phyloP scores from a whole-genome alignment of 1,140 invertebrate genomes.

The Oreohelix idahoensis region DNA sequence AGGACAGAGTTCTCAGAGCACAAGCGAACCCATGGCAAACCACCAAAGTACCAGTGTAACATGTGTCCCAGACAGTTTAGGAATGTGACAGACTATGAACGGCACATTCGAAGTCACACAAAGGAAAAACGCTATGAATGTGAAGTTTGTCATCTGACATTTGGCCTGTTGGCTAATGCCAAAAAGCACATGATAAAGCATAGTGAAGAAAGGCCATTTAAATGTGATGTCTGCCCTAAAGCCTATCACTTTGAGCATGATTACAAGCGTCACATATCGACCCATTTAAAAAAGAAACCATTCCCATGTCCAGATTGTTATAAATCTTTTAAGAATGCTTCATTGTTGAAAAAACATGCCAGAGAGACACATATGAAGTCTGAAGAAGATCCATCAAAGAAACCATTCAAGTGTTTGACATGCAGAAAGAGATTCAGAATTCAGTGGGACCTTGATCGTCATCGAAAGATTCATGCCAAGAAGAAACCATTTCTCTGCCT shows the following conservation, averaged over 20 bases:
- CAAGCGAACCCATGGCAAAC: slow-evolving; percentile 15
- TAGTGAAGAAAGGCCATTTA: slow-evolving; percentile 29
- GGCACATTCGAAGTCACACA: slow-evolving; percentile 25
- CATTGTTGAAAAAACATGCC: slow-evolving; percentile 22
- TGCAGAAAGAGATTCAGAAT: slow-evolving; percentile 32
- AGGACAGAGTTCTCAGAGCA: slow-evolving; percentile 32
- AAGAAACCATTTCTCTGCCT: slow-evolving; percentile 24
- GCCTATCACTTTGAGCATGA: slow-evolving; percentile 36
- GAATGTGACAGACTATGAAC: slow-evolving; percentile 32
- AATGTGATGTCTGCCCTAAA: slow-evolving; percentile 31
- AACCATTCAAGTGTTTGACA: slow-evolving; percentile 28
- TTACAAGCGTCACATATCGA: slow-evolving; percentile 20
- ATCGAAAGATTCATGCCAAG: slow-evolving; percentile 31
- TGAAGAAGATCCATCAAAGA: slow-evolving; percentile 4
- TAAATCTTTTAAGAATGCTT: slow-evolving; percentile 32
- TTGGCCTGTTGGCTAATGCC: slow-evolving; percentile 33
- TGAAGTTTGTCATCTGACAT: slow-evolving; percentile 36
- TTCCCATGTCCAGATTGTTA: slow-evolving; percentile 34
- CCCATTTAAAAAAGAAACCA: slow-evolving; percentile 36
- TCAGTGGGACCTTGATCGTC: slow-evolving; percentile 31
- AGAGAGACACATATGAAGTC: slow-evolving; percentile 22
- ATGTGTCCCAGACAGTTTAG: slow-evolving; percentile 31
- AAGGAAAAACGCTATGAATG: slow-evolving; percentile 37
- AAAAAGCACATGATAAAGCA: slow-evolving; percentile 35
- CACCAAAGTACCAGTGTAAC: slow-evolving; percentile 35